These are phyloP conservation scores for Argyrosomus regius DNA, from an alignment of 2,797 vertebrate genomes.

Conservation along the genomic window DNA sequence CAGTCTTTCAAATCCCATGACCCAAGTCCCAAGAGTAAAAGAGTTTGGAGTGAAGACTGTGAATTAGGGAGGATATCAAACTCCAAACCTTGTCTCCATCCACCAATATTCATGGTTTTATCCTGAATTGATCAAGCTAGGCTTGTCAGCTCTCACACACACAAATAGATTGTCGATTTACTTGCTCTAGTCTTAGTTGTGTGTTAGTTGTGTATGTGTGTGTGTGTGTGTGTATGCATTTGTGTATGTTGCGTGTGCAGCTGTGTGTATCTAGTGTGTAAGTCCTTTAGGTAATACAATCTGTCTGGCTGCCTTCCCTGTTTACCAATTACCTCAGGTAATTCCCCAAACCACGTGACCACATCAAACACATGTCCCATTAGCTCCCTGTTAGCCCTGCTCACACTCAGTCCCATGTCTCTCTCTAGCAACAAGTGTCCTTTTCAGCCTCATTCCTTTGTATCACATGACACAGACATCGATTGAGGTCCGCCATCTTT, in stretches of 20 bases:
- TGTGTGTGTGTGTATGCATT: not conserved
- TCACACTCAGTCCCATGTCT: constrained; percentile 24
- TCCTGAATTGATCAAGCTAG: not conserved
- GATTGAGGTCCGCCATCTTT: constrained; percentile 11
- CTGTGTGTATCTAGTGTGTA: constrained; percentile 24
- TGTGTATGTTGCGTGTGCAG: not conserved
- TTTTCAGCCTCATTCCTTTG: constrained; percentile 5
- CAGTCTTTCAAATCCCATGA: not conserved
- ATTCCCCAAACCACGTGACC: constrained; percentile 48
- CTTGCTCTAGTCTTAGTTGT: not conserved
- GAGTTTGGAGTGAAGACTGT: too few relatives aligned
- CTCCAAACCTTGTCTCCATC: too few relatives aligned
- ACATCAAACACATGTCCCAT: constrained; percentile 61
- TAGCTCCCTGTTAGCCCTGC: constrained; percentile 50
- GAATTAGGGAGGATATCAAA: too few relatives aligned
- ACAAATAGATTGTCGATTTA: not conserved
- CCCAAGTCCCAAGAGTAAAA: not conserved
- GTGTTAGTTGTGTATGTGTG: not conserved
- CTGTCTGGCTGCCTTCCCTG: constrained; percentile 30
- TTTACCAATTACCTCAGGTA: constrained; percentile 48
- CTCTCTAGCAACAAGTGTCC: constrained; percentile 17
- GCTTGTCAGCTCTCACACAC: not conserved
- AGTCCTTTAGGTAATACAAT: constrained; percentile 44
- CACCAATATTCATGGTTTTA: not conserved
- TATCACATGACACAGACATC: constrained; percentile 10